A percentile compares a stretch with the other conserved stretches of the same genome.
Evolutionary conservation across 2,113 vertebrate genomes (phyloP).

Genomic region (Coreoperca whiteheadi): DNA sequence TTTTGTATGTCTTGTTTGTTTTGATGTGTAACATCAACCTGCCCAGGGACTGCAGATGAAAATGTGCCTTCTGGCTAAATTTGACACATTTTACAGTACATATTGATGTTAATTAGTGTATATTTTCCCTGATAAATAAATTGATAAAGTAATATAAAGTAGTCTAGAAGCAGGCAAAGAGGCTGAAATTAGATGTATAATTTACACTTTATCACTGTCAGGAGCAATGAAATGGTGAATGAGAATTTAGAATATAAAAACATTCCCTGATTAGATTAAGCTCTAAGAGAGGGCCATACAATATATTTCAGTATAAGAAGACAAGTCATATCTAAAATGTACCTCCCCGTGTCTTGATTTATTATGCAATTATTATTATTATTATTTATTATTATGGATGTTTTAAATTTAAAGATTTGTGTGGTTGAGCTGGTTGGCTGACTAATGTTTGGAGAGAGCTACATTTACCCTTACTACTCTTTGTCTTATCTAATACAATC

Average conservation of each 20-base stretch:
- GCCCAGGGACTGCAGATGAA: not conserved
- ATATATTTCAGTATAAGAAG: not conserved
- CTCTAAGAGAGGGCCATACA: not conserved
- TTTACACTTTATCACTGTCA: not conserved
- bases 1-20: not conserved
- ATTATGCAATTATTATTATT: conserved; percentile 2
- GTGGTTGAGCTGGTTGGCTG: not conserved
- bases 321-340: not conserved
- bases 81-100: not conserved
- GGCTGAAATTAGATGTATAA: not conserved
- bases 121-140: not conserved
- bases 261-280: not conserved
- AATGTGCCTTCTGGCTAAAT: not conserved
- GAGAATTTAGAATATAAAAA: not conserved
- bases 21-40: not conserved
- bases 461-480: conserved; percentile 1
- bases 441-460: conserved; percentile 22
- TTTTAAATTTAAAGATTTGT: conserved; percentile 23
- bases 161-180: not conserved
- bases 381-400: conserved; percentile 15
- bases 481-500: conserved; percentile 12
- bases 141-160: not conserved
- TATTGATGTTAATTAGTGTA: not conserved
- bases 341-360: not conserved
- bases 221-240: not conserved